Evolutionary conservation across 2,888 invertebrate species (phyloP), one percentile per base, ranked within the genome.

Genomic region (Tetanocera ferruginea): DNA sequence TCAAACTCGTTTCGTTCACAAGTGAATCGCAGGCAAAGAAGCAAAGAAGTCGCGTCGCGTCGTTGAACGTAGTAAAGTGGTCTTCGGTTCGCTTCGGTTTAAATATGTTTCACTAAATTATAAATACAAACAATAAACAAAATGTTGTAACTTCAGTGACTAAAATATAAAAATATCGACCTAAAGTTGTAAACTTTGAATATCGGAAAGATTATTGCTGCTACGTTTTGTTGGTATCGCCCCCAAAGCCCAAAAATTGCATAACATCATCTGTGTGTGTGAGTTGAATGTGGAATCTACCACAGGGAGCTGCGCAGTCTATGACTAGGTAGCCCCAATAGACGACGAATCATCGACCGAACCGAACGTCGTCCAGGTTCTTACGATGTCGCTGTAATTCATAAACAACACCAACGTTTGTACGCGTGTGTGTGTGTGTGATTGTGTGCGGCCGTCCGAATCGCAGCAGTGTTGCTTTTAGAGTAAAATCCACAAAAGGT

Each of bases 221-320:
- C 64, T 49, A 78, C 76, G 62, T n/a, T 69, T 72, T 60, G 80
- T 77, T 84, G 82, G 83, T 83, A 83, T 75, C 78, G 84, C 82
- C 85, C 82, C 83, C 84, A 81, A 82, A 69, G 69, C 51, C 43
- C 49, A 74, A 74, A 76, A 87, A 86, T 87, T 87, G 87, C 87
- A 87, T 87, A 87, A 87, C 87, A 87, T 81, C 81, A 78, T 81
- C 83, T 80, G 81, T 84, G 81, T 80, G 76, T 78, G 78, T 79
- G 83, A 82, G 78, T 83, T 62, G 73, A 25, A 43, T 74, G 43
- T 71, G 14, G 62, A 49, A 62, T 62, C 49, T 55, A 74, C 73
- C 49, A 73, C 49, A 64, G 49, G 49, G 23, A 51, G 69, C 49
- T 69, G 69, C 51, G 69, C 69, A 69, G 67, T 67, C 25, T 49